Conservation (phyloP, 2,888 invertebrate genomes). For the Dasysyrphus tricinctus region DNA sequence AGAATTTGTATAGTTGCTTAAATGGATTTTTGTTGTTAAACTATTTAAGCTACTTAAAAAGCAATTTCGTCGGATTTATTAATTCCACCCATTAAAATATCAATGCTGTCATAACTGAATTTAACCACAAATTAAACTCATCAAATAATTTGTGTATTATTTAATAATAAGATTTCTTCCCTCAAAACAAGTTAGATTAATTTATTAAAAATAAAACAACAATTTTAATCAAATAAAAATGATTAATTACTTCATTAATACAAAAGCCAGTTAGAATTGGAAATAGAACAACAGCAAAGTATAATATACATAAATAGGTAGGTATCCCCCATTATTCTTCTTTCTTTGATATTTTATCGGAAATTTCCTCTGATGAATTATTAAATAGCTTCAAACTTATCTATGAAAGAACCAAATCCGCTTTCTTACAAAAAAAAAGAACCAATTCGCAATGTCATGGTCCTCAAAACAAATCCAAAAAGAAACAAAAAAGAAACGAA, state of each 20-base stretch:
- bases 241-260: conserved; percentile 23
- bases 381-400: conserved; percentile 43
- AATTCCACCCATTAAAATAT: neutral
- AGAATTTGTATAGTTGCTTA: too few species aligned
- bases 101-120: neutral
- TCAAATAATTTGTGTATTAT: neutral
- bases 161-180: neutral
- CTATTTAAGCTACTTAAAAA: too few species aligned
- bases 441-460: conserved; percentile 47
- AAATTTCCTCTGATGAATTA: conserved; percentile 68
- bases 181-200: conserved; percentile 12
- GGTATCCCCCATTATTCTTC: neutral
- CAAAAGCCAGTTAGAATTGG: conserved; percentile 6
- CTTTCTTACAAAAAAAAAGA: conserved; percentile 5
- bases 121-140: neutral
- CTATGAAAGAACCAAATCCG: conserved; percentile 29
- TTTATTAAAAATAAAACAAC: neutral
- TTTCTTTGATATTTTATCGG: conserved; percentile 25
- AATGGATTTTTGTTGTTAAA: too few species aligned
- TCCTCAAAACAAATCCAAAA: conserved; percentile 18
- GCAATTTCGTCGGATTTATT: too few species aligned
- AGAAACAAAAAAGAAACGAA: conserved; percentile 14
- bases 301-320: neutral
- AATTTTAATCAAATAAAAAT: conserved; percentile 8
- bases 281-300: conserved; percentile 21